A percentile compares a stretch with the other conserved stretches of the same genome.
Evolutionary conservation across 2,888 invertebrate genomes (phyloP).

Genomic region (Ephialtes manifestator): DNA sequence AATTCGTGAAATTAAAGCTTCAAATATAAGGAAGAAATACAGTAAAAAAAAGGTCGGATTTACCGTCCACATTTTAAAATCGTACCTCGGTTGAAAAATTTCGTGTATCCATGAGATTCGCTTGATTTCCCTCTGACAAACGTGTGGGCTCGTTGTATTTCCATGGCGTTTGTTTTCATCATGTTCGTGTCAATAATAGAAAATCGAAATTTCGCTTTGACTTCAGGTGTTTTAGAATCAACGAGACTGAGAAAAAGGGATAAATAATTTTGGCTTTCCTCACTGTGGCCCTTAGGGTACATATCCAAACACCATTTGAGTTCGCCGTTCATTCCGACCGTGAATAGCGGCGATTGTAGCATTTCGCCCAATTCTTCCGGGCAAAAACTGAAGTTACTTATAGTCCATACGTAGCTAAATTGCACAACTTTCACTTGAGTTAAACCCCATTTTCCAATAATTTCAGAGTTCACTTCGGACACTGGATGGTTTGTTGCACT

Average conservation of each 20-base stretch:
- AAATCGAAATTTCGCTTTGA: slow-evolving; percentile 38
- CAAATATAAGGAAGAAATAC: too few relatives aligned
- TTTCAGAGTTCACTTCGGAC: neutral
- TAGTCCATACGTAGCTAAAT: slow-evolving; percentile 38
- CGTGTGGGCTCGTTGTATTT: slow-evolving; percentile 28
- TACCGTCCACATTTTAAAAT: too few relatives aligned
- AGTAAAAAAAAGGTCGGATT: too few relatives aligned
- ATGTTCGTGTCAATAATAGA: slow-evolving; percentile 7
- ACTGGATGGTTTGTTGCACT: neutral
- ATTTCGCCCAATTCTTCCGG: slow-evolving; percentile 37
- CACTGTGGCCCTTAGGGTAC: slow-evolving; percentile 35
- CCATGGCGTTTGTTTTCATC: slow-evolving; percentile 14
- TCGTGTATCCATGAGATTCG: slow-evolving; percentile 43
- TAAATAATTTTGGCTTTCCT: slow-evolving; percentile 29
- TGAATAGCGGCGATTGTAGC: slow-evolving; percentile 28
- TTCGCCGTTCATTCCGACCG: slow-evolving; percentile 11
- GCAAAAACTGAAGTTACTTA: slow-evolving; percentile 37
- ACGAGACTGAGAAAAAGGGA: slow-evolving; percentile 43
- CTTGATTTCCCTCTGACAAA: slow-evolving; percentile 32
- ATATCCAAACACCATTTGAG: slow-evolving; percentile 31
- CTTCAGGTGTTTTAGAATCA: slow-evolving; percentile 2
- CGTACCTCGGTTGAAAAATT: slow-evolving; percentile 23
- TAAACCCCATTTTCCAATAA: slow-evolving; percentile 21
- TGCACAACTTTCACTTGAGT: slow-evolving; percentile 30
- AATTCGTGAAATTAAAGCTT: too few relatives aligned